phyloP scores from a whole-genome alignment of 2,113 vertebrate species.

The Rhinogobius similis region DNA sequence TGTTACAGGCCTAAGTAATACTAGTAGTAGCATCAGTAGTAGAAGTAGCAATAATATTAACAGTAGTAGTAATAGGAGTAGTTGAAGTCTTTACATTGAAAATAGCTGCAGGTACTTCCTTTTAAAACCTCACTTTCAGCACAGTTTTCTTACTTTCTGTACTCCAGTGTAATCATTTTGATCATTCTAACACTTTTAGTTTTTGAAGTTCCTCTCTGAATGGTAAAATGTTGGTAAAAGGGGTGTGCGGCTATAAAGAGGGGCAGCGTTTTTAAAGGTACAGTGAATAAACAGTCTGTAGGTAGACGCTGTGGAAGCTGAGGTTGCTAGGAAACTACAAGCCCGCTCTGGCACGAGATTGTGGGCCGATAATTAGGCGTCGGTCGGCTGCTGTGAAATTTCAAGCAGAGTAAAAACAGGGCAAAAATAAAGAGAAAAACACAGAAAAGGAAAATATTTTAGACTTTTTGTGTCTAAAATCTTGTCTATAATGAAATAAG shows the following conservation, averaged over 20 bases:
- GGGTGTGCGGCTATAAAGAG: background rate
- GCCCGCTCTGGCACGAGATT: slow-evolving; percentile 20
- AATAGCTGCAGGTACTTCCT: too few relatives aligned
- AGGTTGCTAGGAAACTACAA: slow-evolving; percentile 50
- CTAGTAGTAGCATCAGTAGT: background rate
- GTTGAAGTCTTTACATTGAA: too few relatives aligned
- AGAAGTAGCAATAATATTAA: background rate
- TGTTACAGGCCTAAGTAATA: background rate
- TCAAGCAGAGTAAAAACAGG: slow-evolving; percentile 3
- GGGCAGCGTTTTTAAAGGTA: background rate
- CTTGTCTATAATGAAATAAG: background rate
- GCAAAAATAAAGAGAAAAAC: slow-evolving; percentile 3
- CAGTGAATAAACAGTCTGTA: slow-evolving; percentile 6
- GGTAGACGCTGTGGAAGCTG: slow-evolving; percentile 22
- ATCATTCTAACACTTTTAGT: background rate
- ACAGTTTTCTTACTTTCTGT: too few relatives aligned
- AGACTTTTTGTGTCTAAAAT: background rate
- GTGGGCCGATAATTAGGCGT: slow-evolving; percentile 14
- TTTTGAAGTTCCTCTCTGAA: background rate
- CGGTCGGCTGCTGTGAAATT: slow-evolving; percentile 17
- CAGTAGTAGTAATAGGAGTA: background rate
- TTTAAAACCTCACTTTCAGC: too few relatives aligned
- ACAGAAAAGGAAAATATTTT: background rate
- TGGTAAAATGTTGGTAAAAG: slow-evolving; percentile 1
- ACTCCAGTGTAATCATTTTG: background rate